phyloP scores from a whole-genome alignment of 2,888 invertebrate species.

The Tyria jacobaeae region DNA sequence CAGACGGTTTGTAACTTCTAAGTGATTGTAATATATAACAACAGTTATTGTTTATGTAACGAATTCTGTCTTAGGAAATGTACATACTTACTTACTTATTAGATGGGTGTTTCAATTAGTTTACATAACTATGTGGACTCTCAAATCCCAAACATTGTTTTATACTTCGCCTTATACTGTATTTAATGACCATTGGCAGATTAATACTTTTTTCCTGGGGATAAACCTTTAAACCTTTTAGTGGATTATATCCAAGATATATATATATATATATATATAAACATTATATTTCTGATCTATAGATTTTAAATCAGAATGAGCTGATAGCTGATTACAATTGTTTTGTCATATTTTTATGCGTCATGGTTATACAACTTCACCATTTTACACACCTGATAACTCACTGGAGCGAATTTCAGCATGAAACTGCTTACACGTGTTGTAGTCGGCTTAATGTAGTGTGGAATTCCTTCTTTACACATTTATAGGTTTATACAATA shows the following conservation, averaged over 20 bases:
- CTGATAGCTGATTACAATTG: too few species aligned
- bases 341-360: neutral
- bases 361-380: neutral
- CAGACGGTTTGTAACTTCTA: constrained; percentile 7
- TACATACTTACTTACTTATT: neutral
- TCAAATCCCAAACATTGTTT: neutral
- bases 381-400: constrained; percentile 1
- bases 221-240: neutral
- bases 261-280: neutral
- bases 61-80: neutral
- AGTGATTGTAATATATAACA: neutral
- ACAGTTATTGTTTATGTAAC: neutral
- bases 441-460: neutral
- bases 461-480: neutral
- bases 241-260: neutral
- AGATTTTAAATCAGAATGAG: neutral
- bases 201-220: neutral
- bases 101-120: neutral
- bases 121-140: neutral
- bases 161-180: neutral
- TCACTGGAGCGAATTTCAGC: neutral
- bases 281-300: neutral
- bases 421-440: constrained; percentile 2
- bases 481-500: neutral
- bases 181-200: too few species aligned